Percentiles rank a stretch among this genome's conserved stretches.
Evolutionary conservation across 2,113 vertebrate species (phyloP).

Genomic region (Mormoops blainvillei): DNA sequence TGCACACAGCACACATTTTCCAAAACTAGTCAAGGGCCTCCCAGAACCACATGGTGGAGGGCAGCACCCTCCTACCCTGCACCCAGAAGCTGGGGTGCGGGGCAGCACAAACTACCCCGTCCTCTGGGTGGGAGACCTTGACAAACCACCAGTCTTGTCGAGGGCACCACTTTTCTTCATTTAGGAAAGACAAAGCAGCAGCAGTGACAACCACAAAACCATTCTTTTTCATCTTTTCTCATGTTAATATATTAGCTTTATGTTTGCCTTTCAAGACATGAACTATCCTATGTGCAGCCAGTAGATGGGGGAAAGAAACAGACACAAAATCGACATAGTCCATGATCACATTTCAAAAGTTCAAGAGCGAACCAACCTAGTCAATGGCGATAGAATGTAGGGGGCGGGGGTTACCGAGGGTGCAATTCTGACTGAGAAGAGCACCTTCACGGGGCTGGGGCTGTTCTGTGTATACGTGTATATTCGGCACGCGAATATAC

Average conservation of each 20-base stretch:
- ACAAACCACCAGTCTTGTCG: background rate
- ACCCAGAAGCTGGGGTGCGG: background rate
- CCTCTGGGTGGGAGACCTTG: background rate
- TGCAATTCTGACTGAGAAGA: background rate
- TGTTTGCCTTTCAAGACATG: background rate
- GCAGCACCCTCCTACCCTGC: background rate
- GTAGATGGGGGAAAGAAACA: background rate
- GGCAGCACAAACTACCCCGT: too few species aligned
- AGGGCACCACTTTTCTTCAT: background rate
- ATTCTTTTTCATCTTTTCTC: background rate
- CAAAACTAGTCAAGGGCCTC: background rate
- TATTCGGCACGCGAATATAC: too few species aligned
- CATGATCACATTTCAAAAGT: background rate
- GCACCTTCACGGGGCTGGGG: background rate
- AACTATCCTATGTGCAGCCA: background rate
- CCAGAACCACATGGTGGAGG: background rate
- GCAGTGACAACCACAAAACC: background rate
- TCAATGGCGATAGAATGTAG: background rate
- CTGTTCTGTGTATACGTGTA: background rate
- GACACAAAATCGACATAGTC: background rate
- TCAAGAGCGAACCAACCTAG: background rate
- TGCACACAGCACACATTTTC: background rate
- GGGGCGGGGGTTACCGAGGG: fast-evolving
- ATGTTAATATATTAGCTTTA: background rate
- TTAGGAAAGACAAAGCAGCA: background rate